Conservation (phyloP, 2,797 vertebrate species). For the Diplodus sargus region DNA sequence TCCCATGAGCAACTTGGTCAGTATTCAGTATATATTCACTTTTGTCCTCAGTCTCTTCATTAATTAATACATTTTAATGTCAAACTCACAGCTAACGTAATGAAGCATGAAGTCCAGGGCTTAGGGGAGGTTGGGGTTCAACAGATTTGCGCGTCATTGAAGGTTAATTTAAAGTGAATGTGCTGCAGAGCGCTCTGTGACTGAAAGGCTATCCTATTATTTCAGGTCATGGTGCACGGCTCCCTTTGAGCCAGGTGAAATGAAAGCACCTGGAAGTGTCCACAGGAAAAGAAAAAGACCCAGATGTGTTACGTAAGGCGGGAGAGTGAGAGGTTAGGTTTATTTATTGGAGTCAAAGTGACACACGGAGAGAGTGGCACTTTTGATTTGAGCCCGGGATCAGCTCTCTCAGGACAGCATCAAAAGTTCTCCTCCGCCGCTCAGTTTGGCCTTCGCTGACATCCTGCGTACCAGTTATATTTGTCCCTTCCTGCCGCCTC, state of each 20-base stretch:
- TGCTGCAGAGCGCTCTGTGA: too few species aligned
- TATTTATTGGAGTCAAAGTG: conserved; percentile 36
- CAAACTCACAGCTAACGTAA: too few species aligned
- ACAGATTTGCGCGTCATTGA: not conserved
- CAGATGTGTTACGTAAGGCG: not conserved
- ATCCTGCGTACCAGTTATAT: conserved; percentile 6
- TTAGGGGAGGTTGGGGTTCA: too few species aligned
- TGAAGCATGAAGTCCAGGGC: too few species aligned
- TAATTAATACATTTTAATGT: too few species aligned
- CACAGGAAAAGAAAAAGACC: not conserved
- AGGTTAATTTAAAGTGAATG: not conserved
- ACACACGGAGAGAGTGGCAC: conserved; percentile 20
- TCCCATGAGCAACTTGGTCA: too few species aligned
- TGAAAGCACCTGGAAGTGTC: conserved; percentile 1
- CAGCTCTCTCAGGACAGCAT: conserved; percentile 12
- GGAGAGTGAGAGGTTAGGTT: conserved; percentile 11
- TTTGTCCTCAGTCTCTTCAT: too few species aligned
- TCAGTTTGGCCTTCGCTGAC: not conserved
- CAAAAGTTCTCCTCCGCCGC: conserved; percentile 25
- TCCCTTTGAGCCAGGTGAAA: not conserved
- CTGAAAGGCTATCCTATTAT: too few species aligned
- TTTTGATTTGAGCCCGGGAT: conserved; percentile 24
- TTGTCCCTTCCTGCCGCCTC: not conserved
- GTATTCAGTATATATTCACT: too few species aligned
- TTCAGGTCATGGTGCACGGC: too few species aligned